phyloP scores from a whole-genome alignment of 2,888 invertebrate genomes.

The Ormyrus thymus region DNA sequence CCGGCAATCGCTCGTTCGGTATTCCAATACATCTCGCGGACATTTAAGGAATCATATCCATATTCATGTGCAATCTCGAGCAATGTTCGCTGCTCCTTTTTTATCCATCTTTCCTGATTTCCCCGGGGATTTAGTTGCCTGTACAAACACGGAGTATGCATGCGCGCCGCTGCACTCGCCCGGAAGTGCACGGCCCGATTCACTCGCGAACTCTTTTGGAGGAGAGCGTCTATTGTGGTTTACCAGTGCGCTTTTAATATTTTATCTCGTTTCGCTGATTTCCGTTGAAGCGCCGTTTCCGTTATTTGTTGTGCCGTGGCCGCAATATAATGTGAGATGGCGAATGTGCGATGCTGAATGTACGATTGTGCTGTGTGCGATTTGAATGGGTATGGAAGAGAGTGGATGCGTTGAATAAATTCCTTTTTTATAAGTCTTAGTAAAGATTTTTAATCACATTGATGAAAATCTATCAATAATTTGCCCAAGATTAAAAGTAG shows the following conservation, averaged over 20 bases:
- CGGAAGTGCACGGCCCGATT: constrained; percentile 32
- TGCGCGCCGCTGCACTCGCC: constrained; percentile 26
- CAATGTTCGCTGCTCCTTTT: constrained; percentile 1
- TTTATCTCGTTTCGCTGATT: constrained; percentile 17
- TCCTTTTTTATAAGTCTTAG: not conserved
- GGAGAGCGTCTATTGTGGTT: constrained; percentile 8
- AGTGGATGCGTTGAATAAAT: not conserved
- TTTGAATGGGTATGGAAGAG: no score
- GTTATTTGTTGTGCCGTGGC: not conserved
- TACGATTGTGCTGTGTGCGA: no score
- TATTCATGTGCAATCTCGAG: constrained; percentile 46
- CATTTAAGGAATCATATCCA: constrained; percentile 7
- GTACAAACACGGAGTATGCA: not conserved
- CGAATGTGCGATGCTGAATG: no score
- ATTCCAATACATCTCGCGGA: constrained; percentile 8
- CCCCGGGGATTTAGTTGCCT: constrained; percentile 32
- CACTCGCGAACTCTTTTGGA: not conserved
- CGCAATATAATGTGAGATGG: not conserved
- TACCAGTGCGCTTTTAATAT: constrained; percentile 8
- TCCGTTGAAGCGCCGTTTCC: not conserved
- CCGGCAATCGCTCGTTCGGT: not conserved
- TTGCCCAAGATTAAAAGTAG: no score
- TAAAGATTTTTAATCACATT: not conserved
- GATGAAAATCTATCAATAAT: no score
- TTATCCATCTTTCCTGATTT: constrained; percentile 48